Conservation (phyloP, 2,888 invertebrate species). For the Drosophila anomelani region DNA sequence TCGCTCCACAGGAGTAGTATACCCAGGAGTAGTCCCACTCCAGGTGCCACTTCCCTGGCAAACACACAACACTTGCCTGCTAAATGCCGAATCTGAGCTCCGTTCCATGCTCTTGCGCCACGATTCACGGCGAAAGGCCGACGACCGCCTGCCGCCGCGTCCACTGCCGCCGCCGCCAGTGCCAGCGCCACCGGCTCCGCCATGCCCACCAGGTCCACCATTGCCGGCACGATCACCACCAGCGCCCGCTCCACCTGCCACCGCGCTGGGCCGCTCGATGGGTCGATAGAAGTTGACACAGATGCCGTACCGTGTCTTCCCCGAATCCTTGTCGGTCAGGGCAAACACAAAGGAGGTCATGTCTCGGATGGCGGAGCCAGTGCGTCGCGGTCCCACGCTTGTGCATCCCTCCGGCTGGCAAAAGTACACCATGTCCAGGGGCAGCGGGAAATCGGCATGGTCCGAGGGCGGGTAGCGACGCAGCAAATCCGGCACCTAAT, state of each 20-base stretch:
- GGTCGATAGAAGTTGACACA: slow-evolving; percentile 99
- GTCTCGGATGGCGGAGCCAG: slow-evolving; percentile 90
- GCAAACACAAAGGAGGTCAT: slow-evolving; percentile 99
- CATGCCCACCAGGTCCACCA: slow-evolving; percentile 37
- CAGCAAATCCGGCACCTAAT: slow-evolving; percentile 97
- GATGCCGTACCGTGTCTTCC: slow-evolving; percentile 96
- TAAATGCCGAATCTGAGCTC: slow-evolving; percentile 96
- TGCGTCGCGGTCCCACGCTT: slow-evolving; percentile 94
- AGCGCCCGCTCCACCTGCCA: slow-evolving; percentile 26
- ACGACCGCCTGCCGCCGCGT: slow-evolving; percentile 83
- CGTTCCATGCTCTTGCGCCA: slow-evolving; percentile 97
- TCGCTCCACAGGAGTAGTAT: slow-evolving; percentile 27
- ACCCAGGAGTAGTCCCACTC: slow-evolving; percentile 16
- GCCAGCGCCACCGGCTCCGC: slow-evolving; percentile 43
- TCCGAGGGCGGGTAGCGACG: slow-evolving; percentile 98
- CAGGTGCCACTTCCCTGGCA: slow-evolving; percentile 22
- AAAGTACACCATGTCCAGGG: slow-evolving; percentile 99
- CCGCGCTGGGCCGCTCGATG: slow-evolving; percentile 88
- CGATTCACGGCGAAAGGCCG: slow-evolving; percentile 91
- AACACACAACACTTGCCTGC: slow-evolving; percentile 88
- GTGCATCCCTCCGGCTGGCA: slow-evolving; percentile 99
- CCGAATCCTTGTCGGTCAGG: slow-evolving; percentile 99
- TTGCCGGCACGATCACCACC: slow-evolving; percentile 68
- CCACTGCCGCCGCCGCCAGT: slow-evolving; percentile 51
- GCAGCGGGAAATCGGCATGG: slow-evolving; percentile 98